Percentiles rank a stretch among this genome's conserved stretches.
phyloP scores from a whole-genome alignment of 2,113 vertebrate genomes.

The Channa argus region DNA sequence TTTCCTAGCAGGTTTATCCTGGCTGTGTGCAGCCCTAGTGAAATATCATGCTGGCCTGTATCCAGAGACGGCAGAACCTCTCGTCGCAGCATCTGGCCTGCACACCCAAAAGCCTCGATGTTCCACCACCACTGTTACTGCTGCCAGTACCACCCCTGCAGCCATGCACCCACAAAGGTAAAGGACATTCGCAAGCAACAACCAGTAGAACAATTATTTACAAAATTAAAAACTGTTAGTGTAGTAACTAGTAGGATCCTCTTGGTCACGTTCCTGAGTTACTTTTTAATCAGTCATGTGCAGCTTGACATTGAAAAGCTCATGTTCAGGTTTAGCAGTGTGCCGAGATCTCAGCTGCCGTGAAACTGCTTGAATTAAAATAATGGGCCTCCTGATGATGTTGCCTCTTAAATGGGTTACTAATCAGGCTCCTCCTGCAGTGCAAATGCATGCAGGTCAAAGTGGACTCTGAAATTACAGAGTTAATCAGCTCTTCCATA shows the following conservation, averaged over 20 bases:
- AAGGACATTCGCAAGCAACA: slow-evolving; percentile 32
- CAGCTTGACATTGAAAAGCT: slow-evolving; percentile 19
- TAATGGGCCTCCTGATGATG: slow-evolving; percentile 58
- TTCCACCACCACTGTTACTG: slow-evolving; percentile 58
- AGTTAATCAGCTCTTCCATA: slow-evolving; percentile 62
- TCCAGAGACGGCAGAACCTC: slow-evolving; percentile 94
- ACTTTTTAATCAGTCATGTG: background rate
- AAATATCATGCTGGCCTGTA: slow-evolving; percentile 95
- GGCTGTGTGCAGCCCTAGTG: slow-evolving; percentile 70
- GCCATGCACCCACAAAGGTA: slow-evolving; percentile 86
- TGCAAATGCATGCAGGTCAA: slow-evolving; percentile 54
- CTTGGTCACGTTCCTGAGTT: background rate
- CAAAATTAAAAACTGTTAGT: background rate
- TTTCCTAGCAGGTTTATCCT: slow-evolving; percentile 68
- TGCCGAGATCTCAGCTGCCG: slow-evolving; percentile 14
- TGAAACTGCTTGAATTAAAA: slow-evolving; percentile 38
- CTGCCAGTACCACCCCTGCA: slow-evolving; percentile 59
- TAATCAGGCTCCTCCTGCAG: slow-evolving; percentile 62
- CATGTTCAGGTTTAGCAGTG: background rate
- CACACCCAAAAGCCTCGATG: slow-evolving; percentile 89
- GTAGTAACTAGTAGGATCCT: background rate
- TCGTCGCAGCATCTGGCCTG: slow-evolving; percentile 89
- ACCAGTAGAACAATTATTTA: background rate
- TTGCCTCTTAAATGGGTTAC: slow-evolving; percentile 51
- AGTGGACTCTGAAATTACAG: slow-evolving; percentile 57